Percentiles rank a stretch among this genome's conserved stretches.
Evolutionary conservation across 64 coral and sea anemone species (phyloP).

Genomic region (Cladopsammia gracilis): DNA sequence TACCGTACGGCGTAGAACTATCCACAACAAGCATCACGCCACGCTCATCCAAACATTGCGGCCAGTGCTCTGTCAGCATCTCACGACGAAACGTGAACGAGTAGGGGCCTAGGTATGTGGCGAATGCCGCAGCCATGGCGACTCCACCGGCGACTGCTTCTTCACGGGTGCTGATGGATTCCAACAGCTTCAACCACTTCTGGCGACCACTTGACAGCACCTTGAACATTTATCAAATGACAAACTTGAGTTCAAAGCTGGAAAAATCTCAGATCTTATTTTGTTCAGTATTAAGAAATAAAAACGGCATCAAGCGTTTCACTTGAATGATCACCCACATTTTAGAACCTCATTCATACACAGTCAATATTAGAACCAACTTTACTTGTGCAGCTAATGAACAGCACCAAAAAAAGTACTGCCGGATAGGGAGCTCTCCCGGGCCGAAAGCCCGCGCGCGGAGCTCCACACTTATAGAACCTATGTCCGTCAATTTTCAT

Average conservation of each 20-base stretch:
- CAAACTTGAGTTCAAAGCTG: neutral
- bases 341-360: too few species aligned
- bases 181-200: constrained; percentile 86
- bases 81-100: constrained; percentile 85
- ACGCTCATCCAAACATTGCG: constrained; percentile 92
- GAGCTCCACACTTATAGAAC: too few species aligned
- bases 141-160: constrained; percentile 89
- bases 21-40: constrained; percentile 85
- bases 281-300: too few species aligned
- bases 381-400: too few species aligned
- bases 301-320: too few species aligned
- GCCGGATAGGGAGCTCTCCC: too few species aligned
- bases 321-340: too few species aligned
- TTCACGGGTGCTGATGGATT: constrained; percentile 86
- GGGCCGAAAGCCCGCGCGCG: too few species aligned
- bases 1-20: constrained; percentile 44
- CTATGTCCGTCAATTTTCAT: too few species aligned
- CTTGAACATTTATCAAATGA: constrained; percentile 21
- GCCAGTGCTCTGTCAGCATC: constrained; percentile 95
- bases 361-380: too few species aligned
- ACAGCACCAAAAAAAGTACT: too few species aligned
- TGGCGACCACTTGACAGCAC: constrained; percentile 91
- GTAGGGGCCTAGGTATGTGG: constrained; percentile 98
- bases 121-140: constrained; percentile 93
- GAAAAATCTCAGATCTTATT: too few species aligned